Percentiles rank a stretch among this genome's conserved stretches.
Evolutionary conservation across 2,113 vertebrate genomes (phyloP).

Genomic region (Phyllostomus discolor): DNA sequence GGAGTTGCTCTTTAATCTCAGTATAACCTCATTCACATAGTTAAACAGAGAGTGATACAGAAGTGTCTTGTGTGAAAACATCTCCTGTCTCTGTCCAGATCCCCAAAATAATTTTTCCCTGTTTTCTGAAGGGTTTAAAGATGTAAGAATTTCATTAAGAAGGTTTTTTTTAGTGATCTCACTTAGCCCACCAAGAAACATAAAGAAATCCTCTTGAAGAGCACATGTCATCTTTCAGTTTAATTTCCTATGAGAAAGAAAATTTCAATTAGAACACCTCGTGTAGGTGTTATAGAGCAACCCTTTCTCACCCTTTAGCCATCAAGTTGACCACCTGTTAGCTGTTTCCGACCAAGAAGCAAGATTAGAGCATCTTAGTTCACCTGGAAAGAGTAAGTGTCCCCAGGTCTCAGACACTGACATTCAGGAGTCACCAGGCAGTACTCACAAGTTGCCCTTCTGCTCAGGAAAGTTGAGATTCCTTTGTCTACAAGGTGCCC

Average conservation of each 20-base stretch:
- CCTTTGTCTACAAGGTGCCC: background rate
- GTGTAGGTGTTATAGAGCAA: background rate
- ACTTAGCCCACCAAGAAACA: background rate
- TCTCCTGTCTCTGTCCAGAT: background rate
- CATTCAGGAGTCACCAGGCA: background rate
- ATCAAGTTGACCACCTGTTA: background rate
- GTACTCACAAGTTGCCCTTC: background rate
- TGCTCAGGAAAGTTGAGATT: background rate
- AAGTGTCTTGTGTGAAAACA: background rate
- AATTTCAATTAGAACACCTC: background rate
- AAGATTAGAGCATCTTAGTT: background rate
- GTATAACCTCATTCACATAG: background rate
- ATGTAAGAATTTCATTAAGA: slow-evolving; percentile 1
- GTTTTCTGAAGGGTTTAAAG: background rate
- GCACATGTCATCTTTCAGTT: background rate
- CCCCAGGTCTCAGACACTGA: background rate
- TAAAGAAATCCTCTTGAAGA: background rate
- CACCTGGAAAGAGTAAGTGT: background rate
- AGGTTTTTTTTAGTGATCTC: background rate
- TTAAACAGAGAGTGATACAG: background rate
- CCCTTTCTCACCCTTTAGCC: background rate
- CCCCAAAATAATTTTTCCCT: background rate
- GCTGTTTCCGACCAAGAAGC: background rate
- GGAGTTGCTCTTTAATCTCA: background rate
- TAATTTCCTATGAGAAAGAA: background rate